These are phyloP conservation scores for Neodon shergylaensis DNA, from an alignment of 2,113 vertebrate species.

Conservation along the genomic window DNA sequence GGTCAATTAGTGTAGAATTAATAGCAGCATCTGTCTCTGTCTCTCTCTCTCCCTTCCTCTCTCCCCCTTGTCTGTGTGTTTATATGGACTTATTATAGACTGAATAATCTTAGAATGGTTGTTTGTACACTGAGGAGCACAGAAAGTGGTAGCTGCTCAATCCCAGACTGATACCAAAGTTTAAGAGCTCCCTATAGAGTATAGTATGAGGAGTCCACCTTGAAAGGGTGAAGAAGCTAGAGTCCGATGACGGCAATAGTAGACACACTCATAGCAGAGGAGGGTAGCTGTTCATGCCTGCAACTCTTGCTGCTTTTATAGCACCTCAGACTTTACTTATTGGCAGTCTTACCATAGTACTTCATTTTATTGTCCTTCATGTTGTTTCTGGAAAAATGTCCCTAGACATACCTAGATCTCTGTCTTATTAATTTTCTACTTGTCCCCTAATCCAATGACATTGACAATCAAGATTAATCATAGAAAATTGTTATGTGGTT, in stretches of 20 bases:
- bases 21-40: fast-evolving
- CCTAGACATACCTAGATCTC: neutral
- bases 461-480: neutral
- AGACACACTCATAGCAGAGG: neutral
- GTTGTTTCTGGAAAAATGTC: neutral
- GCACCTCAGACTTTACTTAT: too few relatives aligned
- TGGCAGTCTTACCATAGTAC: neutral
- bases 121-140: neutral
- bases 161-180: neutral
- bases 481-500: neutral
- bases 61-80: neutral
- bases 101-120: neutral
- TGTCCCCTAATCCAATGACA: neutral
- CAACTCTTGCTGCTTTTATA: neutral
- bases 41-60: neutral
- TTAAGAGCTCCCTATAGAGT: neutral
- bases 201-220: neutral
- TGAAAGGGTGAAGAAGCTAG: neutral
- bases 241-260: neutral
- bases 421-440: neutral
- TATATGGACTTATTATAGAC: neutral
- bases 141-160: neutral
- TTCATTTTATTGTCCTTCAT: neutral
- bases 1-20: neutral
- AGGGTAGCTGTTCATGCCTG: neutral